These are phyloP conservation scores for Drosophila parthenogenetica DNA, from an alignment of 2,888 invertebrate genomes.

Conservation along the genomic window DNA sequence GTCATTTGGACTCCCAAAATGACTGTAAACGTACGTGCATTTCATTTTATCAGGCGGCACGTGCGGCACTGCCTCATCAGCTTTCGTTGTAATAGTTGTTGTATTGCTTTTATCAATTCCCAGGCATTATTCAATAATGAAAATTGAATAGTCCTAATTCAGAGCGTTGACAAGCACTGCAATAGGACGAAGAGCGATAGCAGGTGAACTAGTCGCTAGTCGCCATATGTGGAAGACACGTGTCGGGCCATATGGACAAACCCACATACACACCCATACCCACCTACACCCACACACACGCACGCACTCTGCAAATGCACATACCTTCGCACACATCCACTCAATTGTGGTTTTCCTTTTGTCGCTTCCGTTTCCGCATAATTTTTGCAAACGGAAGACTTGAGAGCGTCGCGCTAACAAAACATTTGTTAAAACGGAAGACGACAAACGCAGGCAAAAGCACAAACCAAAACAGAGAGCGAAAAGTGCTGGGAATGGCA, in stretches of 20 bases:
- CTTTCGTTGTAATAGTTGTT: conserved; percentile 38
- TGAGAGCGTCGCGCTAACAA: conserved; percentile 68
- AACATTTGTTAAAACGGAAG: conserved; percentile 78
- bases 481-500: not conserved
- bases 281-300: conserved; percentile 6
- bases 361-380: conserved; percentile 82
- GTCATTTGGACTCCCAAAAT: conserved; percentile 20
- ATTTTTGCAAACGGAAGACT: conserved; percentile 74
- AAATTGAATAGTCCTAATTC: conserved; percentile 81
- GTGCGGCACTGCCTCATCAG: conserved; percentile 53
- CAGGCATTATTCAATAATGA: conserved; percentile 79
- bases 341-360: conserved; percentile 83
- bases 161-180: conserved; percentile 58
- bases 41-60: conserved; percentile 56
- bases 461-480: not conserved
- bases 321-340: conserved; percentile 48
- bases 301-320: conserved; percentile 5
- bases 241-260: conserved; percentile 38
- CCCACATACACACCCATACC: conserved; percentile 16
- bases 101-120: conserved; percentile 62
- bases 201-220: conserved; percentile 34
- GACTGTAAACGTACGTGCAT: conserved; percentile 50
- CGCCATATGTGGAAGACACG: conserved; percentile 48
- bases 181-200: conserved; percentile 14
- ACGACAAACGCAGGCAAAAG: conserved; percentile 72